Base-by-base conservation (phyloP, 2,113 vertebrate species). In the Lagopus leucura region DNA sequence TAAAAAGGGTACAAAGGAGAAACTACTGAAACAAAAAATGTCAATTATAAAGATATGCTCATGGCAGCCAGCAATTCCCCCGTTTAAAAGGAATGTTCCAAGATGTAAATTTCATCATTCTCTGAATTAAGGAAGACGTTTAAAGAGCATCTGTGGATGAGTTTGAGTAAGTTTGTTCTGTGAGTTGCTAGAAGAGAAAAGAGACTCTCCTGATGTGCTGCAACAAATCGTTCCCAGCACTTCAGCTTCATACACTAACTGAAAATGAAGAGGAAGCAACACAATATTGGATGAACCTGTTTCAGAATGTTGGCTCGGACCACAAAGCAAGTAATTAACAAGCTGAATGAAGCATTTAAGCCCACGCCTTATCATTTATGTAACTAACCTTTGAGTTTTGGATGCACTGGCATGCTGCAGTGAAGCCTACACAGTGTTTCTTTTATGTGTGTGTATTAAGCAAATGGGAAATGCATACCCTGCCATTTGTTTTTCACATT, bases 301-400 rank as follows among this genome's bases (percentile, higher is more conserved):
- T 93, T 88, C 86, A 90, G 92, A 95, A 95, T 77, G 79, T 85
- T 91, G 93, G 78, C 93, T 86, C 79, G 75, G 91, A 57, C 75
- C 88, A 69, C 76, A 80, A 93, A 96, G 78, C 80, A 89, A 79
- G 88, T 92, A 95, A 95, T 94, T 95, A 94, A 87, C 67, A 80
- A 83, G 94, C 86, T 87, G 76, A 92, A 83, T 54, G 92, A 96
- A 95, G 96, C 84, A 73, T 67, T 88, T 86, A 89, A 96, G 81
- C 91, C 83, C 90, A 96, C 66, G 48, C 94, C 90, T 96, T 94
- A 93, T 93, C 82, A 94, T 95, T 97, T 97, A 95, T 94, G 77
- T 96, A 93, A 93, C 92, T 96, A 95, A 93, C 92, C 91, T 97
- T 97, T 96, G 94, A 94, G 95, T 95, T 94, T 91, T 96, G 95